Evolutionary conservation across 2,888 invertebrate genomes (phyloP).

Genomic region (Pheosia gnoma): DNA sequence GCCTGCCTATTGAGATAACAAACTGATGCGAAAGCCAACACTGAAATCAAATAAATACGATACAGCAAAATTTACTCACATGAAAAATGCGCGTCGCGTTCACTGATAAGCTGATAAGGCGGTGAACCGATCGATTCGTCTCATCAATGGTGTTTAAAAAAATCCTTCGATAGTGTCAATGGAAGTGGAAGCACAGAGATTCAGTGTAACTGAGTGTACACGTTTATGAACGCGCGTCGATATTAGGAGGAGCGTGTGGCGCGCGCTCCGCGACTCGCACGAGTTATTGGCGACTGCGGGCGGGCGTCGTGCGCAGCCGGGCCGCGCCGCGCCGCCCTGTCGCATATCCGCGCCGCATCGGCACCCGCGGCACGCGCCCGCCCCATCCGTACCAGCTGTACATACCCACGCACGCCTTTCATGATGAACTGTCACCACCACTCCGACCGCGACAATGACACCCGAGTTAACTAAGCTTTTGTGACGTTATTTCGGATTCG

Average conservation of each 20-base stretch:
- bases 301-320: conserved; percentile 55
- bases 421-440: background rate
- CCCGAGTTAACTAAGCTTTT: background rate
- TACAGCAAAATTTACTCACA: conserved; percentile 37
- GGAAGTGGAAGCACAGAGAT: conserved; percentile 39
- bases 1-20: conserved; percentile 9
- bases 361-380: conserved; percentile 6
- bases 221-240: conserved; percentile 62
- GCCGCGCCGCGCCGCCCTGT: conserved; percentile 34
- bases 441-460: background rate
- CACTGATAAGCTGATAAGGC: conserved; percentile 34
- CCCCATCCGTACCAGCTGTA: background rate
- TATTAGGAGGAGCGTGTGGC: conserved; percentile 56
- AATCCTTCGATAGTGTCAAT: conserved; percentile 16
- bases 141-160: conserved; percentile 15
- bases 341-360: conserved; percentile 42
- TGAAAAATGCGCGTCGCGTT: conserved; percentile 33
- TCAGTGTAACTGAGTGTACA: conserved; percentile 43
- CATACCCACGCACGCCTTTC: background rate
- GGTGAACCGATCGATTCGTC: conserved; percentile 22
- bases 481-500: background rate
- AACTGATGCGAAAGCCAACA: conserved; percentile 11
- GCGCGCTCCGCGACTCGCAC: conserved; percentile 63
- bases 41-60: conserved; percentile 23
- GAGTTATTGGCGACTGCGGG: conserved; percentile 62